Evolutionary conservation across 2,797 vertebrate species (phyloP), one percentile per base, ranked within the genome.

Genomic region (Orientallactaga sibirica): DNA sequence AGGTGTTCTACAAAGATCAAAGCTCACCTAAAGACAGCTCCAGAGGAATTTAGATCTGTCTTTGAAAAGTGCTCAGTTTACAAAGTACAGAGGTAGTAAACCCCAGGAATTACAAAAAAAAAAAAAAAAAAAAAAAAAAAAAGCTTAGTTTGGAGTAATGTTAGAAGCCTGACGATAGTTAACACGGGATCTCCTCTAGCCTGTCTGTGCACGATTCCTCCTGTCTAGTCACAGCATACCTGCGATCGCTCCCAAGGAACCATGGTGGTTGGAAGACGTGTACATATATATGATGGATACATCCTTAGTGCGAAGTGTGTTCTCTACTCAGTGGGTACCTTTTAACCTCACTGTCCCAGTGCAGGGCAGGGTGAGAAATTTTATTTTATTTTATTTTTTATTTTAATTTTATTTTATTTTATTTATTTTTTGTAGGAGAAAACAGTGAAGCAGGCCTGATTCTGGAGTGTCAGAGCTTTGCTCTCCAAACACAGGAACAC

Each of bases 1-100:
- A 98, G 97, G 98, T 97, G 96, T 96, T 98, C 96, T 96, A 96
- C 97, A 97, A 97, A 98, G 97, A 98, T 98, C 98, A 99, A 98
- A 98, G 97, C 62, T 86, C 82, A 92, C 94, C 96, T 96, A 86
- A 97, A 98, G 96, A 96, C 94, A 96, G 95, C 97, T 97, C 97
- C 82, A 90, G 96, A 97, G 96, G 97, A 97, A 97, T 97, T 95
- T 97, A 94, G 97, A 97, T 81, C 89, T 97, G 79, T 93, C 95
- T 97, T 98, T 98, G 98, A 97, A 98, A 98, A 98, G 90, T 0
- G 0, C 95, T 98, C 96, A n/a, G 43, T 98, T 98, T 98, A 98
- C 97, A 97, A 97, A 98, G 96, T 90, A 95, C 94, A 95, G 88
- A 90, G 96, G 87, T 95, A 97, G 97, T 97, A 97, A 97, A 68